phyloP scores from a whole-genome alignment of 2,797 vertebrate genomes.

The Ciconia nigra region DNA sequence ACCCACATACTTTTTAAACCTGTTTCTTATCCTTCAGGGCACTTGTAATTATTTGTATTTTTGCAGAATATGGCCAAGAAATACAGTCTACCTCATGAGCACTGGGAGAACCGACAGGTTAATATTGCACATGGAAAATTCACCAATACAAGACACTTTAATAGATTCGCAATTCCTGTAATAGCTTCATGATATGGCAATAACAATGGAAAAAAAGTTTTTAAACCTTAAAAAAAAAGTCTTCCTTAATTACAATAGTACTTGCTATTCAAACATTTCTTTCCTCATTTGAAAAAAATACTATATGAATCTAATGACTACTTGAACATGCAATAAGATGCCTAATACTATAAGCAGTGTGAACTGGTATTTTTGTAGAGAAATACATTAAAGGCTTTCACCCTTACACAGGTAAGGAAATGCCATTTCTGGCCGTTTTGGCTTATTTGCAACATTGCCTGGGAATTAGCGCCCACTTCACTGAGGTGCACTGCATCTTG shows the following conservation, averaged over 20 bases:
- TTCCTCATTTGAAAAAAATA: conserved; percentile 19
- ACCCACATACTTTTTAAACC: background rate
- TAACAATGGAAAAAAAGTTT: background rate
- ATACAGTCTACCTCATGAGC: background rate
- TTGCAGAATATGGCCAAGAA: background rate
- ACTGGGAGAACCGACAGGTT: background rate
- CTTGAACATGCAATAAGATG: background rate
- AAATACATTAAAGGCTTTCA: conserved; percentile 36
- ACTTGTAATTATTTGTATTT: background rate
- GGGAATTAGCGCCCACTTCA: background rate
- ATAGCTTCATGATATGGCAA: background rate
- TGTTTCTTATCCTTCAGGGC: background rate
- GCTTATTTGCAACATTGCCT: conserved; percentile 27
- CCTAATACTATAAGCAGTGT: conserved; percentile 13
- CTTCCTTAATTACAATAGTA: background rate
- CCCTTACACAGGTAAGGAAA: conserved; percentile 54
- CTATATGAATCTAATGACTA: background rate
- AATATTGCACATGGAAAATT: background rate
- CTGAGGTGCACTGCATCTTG: background rate
- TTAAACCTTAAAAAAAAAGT: background rate
- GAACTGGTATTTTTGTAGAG: conserved; percentile 24
- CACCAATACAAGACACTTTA: background rate
- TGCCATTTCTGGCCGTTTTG: conserved; percentile 32
- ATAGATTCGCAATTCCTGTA: background rate
- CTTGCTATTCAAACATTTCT: background rate